Conservation (phyloP, 53 echinoderm and acorn worm genomes). For the Glandiceps talaboti region DNA sequence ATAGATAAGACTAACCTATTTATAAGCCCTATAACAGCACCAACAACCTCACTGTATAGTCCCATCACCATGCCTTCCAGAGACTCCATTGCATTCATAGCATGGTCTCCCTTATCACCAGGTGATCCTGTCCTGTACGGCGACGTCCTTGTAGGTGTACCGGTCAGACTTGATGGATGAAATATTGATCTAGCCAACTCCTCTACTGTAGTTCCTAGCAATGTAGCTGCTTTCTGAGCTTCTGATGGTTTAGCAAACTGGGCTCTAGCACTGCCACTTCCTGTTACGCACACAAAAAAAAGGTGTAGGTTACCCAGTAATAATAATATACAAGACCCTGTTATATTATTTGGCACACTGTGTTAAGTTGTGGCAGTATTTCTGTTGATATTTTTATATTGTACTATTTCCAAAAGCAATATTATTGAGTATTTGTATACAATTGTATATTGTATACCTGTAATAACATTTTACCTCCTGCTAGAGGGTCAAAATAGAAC, state of each 20-base stretch:
- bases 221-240: slow-evolving; percentile 74
- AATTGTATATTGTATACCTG: too few relatives aligned
- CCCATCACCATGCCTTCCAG: slow-evolving; percentile 91
- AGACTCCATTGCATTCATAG: slow-evolving; percentile 32
- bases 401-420: too few relatives aligned
- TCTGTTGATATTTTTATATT: too few relatives aligned
- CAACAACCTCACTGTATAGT: slow-evolving; percentile 77
- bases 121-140: slow-evolving; percentile 9
- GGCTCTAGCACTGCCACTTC: slow-evolving; percentile 51
- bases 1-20: slow-evolving; percentile 74
- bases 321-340: too few relatives aligned
- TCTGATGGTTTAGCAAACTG: slow-evolving; percentile 79
- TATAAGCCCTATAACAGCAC: slow-evolving; percentile 75
- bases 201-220: slow-evolving; percentile 64
- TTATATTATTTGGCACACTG: too few relatives aligned
- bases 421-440: too few relatives aligned
- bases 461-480: too few relatives aligned
- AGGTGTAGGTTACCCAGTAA: too few relatives aligned
- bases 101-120: background rate
- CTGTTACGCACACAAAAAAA: slow-evolving; percentile 19
- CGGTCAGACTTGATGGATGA: slow-evolving; percentile 40
- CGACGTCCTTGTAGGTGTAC: slow-evolving; percentile 46
- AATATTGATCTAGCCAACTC: slow-evolving; percentile 75
- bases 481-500: too few relatives aligned
- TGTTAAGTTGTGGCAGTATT: too few relatives aligned